These are phyloP conservation scores for Nannoperca obscura DNA, from an alignment of 2,797 vertebrate species.

Conservation along the genomic window DNA sequence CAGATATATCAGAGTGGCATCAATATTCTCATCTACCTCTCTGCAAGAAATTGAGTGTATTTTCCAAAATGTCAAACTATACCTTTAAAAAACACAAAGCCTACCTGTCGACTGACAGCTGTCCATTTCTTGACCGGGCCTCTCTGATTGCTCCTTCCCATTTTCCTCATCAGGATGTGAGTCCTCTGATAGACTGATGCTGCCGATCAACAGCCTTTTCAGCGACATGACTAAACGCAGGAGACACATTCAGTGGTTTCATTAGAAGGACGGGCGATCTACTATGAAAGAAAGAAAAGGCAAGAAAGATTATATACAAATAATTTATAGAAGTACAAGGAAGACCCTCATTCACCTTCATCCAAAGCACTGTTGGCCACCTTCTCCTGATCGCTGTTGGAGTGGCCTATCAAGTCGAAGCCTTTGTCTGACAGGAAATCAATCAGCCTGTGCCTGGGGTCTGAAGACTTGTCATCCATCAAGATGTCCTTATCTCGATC, in stretches of 20 bases:
- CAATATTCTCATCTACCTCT: not conserved
- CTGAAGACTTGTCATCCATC: conserved; percentile 75
- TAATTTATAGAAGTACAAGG: not conserved
- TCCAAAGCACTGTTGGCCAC: conserved; percentile 84
- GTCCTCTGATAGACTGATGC: conserved; percentile 84
- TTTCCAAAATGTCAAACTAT: not conserved
- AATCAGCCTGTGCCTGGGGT: conserved; percentile 76
- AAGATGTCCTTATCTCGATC: conserved; percentile 81
- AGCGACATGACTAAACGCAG: conserved; percentile 81
- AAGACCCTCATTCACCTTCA: conserved; percentile 81
- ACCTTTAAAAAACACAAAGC: not conserved
- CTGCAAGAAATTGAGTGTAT: not conserved
- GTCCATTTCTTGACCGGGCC: conserved; percentile 56
- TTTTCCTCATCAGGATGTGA: conserved; percentile 73
- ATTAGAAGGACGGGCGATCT: conserved; percentile 17
- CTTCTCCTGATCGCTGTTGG: conserved; percentile 83
- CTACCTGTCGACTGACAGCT: conserved; percentile 69
- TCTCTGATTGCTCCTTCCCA: conserved; percentile 64
- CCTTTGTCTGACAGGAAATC: conserved; percentile 83
- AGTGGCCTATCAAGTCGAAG: conserved; percentile 80
- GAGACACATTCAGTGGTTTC: conserved; percentile 33
- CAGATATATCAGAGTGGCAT: not conserved
- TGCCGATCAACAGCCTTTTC: conserved; percentile 86
- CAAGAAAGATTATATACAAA: conserved; percentile 2
- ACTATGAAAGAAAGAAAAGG: not conserved